Percentiles rank a stretch among this genome's conserved stretches.
These are phyloP conservation scores for Drepanosiphum platanoidis DNA, from an alignment of 2,888 invertebrate species.

Conservation along the genomic window DNA sequence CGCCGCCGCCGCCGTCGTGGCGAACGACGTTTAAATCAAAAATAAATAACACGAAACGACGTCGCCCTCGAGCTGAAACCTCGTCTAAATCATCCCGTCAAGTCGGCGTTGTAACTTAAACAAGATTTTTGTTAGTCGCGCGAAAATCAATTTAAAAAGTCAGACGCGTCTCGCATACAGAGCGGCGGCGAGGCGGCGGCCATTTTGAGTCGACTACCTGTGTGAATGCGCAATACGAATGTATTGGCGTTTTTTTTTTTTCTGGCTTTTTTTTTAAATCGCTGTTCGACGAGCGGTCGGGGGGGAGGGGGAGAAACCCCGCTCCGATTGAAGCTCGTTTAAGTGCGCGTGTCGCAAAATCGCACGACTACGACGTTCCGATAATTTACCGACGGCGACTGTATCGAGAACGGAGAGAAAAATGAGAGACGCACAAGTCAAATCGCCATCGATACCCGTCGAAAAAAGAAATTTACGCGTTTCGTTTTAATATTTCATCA, in stretches of 20 bases:
- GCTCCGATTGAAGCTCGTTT: background rate
- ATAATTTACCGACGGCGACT: no score
- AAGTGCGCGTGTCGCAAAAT: background rate
- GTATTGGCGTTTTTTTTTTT: background rate
- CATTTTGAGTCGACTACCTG: background rate
- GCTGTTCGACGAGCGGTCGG: background rate
- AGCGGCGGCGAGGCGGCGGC: background rate
- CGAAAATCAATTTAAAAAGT: slow-evolving; percentile 10
- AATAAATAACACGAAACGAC: background rate
- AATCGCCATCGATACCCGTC: no score
- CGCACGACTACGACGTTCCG: background rate
- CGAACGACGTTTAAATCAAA: background rate
- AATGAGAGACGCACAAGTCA: no score
- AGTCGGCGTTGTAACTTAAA: slow-evolving; percentile 3
- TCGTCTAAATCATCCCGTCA: slow-evolving; percentile 9
- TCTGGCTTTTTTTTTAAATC: no score
- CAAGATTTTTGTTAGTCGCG: background rate
- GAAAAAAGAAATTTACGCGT: no score
- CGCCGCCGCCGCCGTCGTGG: background rate
- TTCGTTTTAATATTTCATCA: no score
- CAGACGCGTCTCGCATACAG: background rate
- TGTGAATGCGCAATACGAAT: background rate
- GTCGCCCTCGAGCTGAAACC: background rate
- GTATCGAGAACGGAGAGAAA: no score
- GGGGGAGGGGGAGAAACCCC: background rate